phyloP scores from a whole-genome alignment of 2,797 vertebrate genomes.

The Cynopterus sphinx region DNA sequence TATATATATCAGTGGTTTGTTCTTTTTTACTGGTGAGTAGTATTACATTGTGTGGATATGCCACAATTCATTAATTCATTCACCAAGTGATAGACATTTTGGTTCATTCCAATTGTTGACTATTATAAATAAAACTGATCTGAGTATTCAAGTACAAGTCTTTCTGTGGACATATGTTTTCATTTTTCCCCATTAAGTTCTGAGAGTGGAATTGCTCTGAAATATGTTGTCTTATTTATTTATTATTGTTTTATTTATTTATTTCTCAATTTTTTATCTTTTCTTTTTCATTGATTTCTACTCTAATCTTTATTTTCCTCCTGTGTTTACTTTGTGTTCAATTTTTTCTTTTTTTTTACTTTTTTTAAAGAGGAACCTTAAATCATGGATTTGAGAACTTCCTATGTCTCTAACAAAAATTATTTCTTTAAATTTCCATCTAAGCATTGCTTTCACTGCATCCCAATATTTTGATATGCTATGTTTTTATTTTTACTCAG shows the following conservation, averaged over 20 bases:
- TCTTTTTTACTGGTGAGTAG: background rate
- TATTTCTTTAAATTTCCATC: background rate
- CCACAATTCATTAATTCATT: background rate
- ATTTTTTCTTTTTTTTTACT: background rate
- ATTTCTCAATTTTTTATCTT: background rate
- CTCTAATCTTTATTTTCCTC: constrained; percentile 4
- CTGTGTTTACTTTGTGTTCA: background rate
- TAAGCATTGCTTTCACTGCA: background rate
- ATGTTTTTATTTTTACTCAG: background rate
- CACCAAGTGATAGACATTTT: background rate
- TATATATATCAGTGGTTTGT: background rate
- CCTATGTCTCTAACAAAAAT: background rate
- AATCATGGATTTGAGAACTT: background rate
- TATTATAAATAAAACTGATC: background rate
- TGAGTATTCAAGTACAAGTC: background rate
- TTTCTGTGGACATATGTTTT: background rate
- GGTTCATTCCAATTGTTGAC: background rate
- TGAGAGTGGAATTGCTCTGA: background rate
- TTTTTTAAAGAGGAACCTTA: background rate
- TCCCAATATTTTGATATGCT: background rate
- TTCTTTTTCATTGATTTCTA: constrained; percentile 37
- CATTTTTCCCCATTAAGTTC: background rate
- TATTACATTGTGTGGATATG: background rate
- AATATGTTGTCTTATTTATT: constrained; percentile 12
- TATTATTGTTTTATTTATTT: background rate